phyloP scores from a whole-genome alignment of 2,888 invertebrate genomes.

The Lasius platythorax region DNA sequence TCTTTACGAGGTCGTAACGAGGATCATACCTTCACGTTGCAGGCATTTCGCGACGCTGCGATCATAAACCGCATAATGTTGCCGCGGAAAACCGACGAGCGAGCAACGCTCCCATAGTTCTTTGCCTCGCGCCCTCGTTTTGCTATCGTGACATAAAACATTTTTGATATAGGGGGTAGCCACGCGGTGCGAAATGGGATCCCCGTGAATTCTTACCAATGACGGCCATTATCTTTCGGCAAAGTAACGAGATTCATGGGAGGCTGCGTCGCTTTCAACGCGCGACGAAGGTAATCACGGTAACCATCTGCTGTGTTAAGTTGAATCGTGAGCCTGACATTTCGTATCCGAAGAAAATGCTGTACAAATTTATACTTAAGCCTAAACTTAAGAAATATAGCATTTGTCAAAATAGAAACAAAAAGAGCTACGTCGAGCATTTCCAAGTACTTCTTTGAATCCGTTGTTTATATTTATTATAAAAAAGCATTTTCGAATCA shows the following conservation, averaged over 20 bases:
- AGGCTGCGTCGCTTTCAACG: conserved; percentile 46
- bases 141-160: conserved; percentile 63
- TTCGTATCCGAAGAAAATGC: neutral
- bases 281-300: conserved; percentile 44
- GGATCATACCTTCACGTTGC: conserved; percentile 75
- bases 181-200: conserved; percentile 53
- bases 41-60: conserved; percentile 72
- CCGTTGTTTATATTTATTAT: neutral
- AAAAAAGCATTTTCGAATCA: neutral
- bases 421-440: neutral
- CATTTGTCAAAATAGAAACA: neutral
- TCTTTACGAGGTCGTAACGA: conserved; percentile 82
- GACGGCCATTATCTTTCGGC: conserved; percentile 54
- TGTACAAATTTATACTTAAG: neutral
- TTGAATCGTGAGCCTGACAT: neutral
- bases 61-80: conserved; percentile 79
- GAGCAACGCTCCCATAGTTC: conserved; percentile 52
- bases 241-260: conserved; percentile 50
- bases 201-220: conserved; percentile 53
- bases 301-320: conserved; percentile 7
- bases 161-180: conserved; percentile 66
- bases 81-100: conserved; percentile 68
- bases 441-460: neutral
- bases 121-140: conserved; percentile 17
- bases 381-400: neutral